Percentiles rank a stretch among this genome's conserved stretches.
phyloP scores from a whole-genome alignment of 2,797 vertebrate genomes.

The Chanos chanos region DNA sequence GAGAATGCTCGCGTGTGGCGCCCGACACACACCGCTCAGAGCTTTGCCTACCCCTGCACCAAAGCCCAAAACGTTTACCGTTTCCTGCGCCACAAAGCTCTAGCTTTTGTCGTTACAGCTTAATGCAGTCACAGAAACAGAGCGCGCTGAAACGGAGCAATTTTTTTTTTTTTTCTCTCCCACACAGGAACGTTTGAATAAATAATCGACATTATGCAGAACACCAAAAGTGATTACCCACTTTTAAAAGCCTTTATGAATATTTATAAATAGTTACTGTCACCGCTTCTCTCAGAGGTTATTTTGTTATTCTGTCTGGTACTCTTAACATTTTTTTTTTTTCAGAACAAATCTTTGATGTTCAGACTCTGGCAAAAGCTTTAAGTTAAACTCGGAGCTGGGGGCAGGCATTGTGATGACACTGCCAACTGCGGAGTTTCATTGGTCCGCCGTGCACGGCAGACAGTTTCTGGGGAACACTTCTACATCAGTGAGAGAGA shows the following conservation, averaged over 20 bases:
- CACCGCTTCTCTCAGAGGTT: slow-evolving; percentile 47
- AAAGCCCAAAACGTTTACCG: slow-evolving; percentile 25
- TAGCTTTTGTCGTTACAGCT: slow-evolving; percentile 40
- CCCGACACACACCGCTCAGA: slow-evolving; percentile 17
- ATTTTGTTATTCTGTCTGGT: slow-evolving; percentile 50
- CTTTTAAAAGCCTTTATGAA: slow-evolving; percentile 69
- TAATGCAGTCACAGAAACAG: slow-evolving; percentile 48
- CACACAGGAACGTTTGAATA: slow-evolving; percentile 60
- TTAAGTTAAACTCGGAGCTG: slow-evolving; percentile 4
- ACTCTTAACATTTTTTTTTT: slow-evolving; percentile 43
- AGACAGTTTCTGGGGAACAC: too few species aligned
- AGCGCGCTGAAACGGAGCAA: slow-evolving; percentile 48
- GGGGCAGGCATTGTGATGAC: slow-evolving; percentile 12
- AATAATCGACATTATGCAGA: slow-evolving; percentile 67
- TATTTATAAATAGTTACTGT: slow-evolving; percentile 67
- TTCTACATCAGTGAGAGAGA: not conserved
- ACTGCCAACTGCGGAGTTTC: not conserved
- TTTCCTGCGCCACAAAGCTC: slow-evolving; percentile 20
- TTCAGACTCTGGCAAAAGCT: slow-evolving; percentile 21
- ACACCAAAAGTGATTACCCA: slow-evolving; percentile 66
- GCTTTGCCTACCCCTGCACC: slow-evolving; percentile 25
- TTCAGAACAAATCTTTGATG: slow-evolving; percentile 41
- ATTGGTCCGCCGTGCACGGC: too few species aligned
- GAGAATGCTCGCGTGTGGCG: too few species aligned
- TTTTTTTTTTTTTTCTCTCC: slow-evolving; percentile 61